phyloP scores from a whole-genome alignment of 2,888 invertebrate species.

The Nysson spinosus region DNA sequence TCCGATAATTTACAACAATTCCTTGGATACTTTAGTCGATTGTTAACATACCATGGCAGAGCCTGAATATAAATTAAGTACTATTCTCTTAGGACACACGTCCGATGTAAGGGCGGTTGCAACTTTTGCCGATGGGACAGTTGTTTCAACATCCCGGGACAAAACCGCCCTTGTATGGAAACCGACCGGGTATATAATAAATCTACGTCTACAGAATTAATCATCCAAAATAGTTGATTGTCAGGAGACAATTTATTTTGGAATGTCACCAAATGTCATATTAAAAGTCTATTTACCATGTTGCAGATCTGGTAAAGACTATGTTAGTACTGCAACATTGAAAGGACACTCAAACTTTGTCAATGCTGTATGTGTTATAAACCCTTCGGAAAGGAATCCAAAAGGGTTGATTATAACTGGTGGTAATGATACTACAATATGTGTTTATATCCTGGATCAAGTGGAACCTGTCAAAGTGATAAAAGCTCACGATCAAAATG shows the following conservation, averaged over 20 bases:
- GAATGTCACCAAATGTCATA: background rate
- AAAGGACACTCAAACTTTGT: constrained; percentile 93
- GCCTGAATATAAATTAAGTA: constrained; percentile 86
- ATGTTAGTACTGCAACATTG: constrained; percentile 83
- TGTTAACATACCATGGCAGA: constrained; percentile 61
- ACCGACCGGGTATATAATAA: constrained; percentile 82
- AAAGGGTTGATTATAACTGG: constrained; percentile 91
- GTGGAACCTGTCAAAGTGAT: constrained; percentile 84
- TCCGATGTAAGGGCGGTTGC: constrained; percentile 90
- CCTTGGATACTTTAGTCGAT: constrained; percentile 14
- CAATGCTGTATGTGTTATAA: constrained; percentile 87
- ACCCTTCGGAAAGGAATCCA: constrained; percentile 84
- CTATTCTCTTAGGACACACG: constrained; percentile 88
- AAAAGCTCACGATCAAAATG: constrained; percentile 88
- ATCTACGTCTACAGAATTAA: background rate
- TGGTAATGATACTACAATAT: constrained; percentile 91
- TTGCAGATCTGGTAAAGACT: constrained; percentile 81
- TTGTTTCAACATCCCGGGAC: constrained; percentile 94
- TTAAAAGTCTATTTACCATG: constrained; percentile 13
- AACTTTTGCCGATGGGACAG: constrained; percentile 82
- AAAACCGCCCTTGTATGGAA: constrained; percentile 92
- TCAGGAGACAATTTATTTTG: background rate
- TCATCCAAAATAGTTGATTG: background rate
- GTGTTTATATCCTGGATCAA: constrained; percentile 87
- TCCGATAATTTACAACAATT: constrained; percentile 19